Percentiles rank a stretch among this genome's conserved stretches.
Evolutionary conservation across 1,140 invertebrate species (phyloP).

Genomic region (Phthorimaea operculella): DNA sequence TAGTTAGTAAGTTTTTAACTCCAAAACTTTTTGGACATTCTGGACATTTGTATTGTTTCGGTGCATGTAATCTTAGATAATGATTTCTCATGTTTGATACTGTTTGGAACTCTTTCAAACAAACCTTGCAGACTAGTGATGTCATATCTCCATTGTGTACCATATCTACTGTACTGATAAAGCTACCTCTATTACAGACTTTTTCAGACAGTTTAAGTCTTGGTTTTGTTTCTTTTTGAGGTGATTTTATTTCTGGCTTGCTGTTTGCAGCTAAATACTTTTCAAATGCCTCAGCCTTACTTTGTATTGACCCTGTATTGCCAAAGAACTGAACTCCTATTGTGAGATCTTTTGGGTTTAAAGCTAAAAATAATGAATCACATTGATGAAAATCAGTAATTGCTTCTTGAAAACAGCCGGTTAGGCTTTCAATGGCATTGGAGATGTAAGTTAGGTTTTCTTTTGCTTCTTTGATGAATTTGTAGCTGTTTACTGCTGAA

Average conservation of each 20-base stretch:
- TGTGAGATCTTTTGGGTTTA: conserved; percentile 26
- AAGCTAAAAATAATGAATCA: conserved; percentile 30
- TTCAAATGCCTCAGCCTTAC: too few relatives aligned
- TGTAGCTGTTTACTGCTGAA: conserved; percentile 31
- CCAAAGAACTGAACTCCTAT: conserved; percentile 33
- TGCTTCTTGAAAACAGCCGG: conserved; percentile 20
- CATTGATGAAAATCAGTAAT: conserved; percentile 14
- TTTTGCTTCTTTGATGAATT: conserved; percentile 30
- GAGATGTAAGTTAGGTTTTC: conserved; percentile 27
- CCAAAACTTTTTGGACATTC: conserved; percentile 44
- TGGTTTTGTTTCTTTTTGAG: too few relatives aligned
- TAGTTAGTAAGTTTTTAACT: conserved; percentile 31
- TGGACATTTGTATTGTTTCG: conserved; percentile 40
- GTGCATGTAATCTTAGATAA: conserved; percentile 49
- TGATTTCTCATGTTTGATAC: conserved; percentile 41
- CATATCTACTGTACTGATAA: neutral
- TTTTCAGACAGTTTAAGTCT: too few relatives aligned
- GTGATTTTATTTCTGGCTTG: too few relatives aligned
- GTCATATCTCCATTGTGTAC: neutral
- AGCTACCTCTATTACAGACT: too few relatives aligned
- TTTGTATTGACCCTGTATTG: conserved; percentile 10
- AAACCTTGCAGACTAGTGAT: conserved; percentile 35
- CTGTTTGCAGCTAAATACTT: too few relatives aligned
- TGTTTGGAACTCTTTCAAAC: conserved; percentile 33
- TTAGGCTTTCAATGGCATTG: conserved; percentile 23